phyloP scores from a whole-genome alignment of 2,888 invertebrate genomes.

The Papilio elwesi region DNA sequence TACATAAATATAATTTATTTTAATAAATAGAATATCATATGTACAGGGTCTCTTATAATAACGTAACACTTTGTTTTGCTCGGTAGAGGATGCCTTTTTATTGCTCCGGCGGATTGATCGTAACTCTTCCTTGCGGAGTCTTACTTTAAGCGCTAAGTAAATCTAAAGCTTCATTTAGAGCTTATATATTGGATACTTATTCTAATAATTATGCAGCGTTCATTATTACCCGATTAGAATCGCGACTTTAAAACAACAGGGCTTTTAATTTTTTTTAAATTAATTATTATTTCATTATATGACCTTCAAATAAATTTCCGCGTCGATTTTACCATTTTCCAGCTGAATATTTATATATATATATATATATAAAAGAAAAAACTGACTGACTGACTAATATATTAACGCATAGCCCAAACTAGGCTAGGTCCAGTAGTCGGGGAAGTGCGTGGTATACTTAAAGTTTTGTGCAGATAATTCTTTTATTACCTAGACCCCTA shows the following conservation, averaged over 20 bases:
- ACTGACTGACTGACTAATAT: too few relatives aligned
- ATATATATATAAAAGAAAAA: too few relatives aligned
- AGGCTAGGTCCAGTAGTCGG: too few relatives aligned
- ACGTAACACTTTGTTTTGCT: constrained; percentile 43
- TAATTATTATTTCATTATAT: too few relatives aligned
- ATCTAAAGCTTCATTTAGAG: constrained; percentile 31
- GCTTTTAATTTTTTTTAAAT: not conserved
- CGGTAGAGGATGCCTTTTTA: constrained; percentile 51
- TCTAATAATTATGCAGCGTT: not conserved
- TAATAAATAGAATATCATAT: not conserved
- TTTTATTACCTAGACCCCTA: too few relatives aligned
- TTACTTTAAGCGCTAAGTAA: constrained; percentile 45
- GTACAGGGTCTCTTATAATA: constrained; percentile 38
- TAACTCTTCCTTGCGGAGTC: constrained; percentile 47
- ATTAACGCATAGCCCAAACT: too few relatives aligned
- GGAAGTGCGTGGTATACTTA: too few relatives aligned
- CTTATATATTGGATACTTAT: constrained; percentile 1
- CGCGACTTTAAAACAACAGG: not conserved
- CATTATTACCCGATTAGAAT: not conserved
- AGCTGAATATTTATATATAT: too few relatives aligned
- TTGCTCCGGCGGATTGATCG: constrained; percentile 50
- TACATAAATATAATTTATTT: too few relatives aligned
- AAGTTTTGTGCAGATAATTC: too few relatives aligned
- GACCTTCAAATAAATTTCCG: too few relatives aligned
- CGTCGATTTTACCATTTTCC: too few relatives aligned